phyloP scores from a whole-genome alignment of 2,113 vertebrate genomes.

The Tyrannus savana region DNA sequence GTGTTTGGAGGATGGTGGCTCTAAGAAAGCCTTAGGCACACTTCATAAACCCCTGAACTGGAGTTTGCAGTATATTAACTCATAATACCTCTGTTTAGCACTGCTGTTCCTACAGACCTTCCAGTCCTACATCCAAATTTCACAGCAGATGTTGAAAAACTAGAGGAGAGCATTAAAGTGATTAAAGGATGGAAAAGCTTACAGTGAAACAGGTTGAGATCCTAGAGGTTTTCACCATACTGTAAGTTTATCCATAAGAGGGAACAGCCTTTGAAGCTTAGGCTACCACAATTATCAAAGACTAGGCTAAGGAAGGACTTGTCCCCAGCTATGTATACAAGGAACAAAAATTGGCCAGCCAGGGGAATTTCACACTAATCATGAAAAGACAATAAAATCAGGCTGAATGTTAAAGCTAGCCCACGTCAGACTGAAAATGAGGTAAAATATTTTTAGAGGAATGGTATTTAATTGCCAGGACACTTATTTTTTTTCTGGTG shows the following conservation, averaged over 20 bases:
- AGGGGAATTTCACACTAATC: not conserved
- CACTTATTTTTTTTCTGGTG: not conserved
- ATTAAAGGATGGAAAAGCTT: slow-evolving; percentile 9
- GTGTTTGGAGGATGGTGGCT: not conserved
- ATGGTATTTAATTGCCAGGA: not conserved
- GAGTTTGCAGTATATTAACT: not conserved
- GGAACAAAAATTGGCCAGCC: not conserved
- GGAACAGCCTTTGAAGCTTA: not conserved
- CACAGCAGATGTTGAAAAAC: slow-evolving; percentile 3
- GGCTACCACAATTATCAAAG: not conserved
- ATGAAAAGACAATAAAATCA: not conserved
- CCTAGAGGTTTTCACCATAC: not conserved
- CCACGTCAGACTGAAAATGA: not conserved
- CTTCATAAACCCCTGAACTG: not conserved
- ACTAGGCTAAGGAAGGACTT: not conserved
- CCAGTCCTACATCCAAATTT: not conserved
- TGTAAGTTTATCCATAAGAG: not conserved
- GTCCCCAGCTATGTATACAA: not conserved
- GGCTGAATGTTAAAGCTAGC: not conserved
- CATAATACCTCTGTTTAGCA: not conserved
- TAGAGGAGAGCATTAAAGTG: not conserved
- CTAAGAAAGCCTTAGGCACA: not conserved
- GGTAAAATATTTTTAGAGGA: not conserved
- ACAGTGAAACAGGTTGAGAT: not conserved
- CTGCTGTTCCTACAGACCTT: not conserved